Base-by-base conservation (phyloP, 2,797 vertebrate genomes). In the Gobio occitaniae region DNA sequence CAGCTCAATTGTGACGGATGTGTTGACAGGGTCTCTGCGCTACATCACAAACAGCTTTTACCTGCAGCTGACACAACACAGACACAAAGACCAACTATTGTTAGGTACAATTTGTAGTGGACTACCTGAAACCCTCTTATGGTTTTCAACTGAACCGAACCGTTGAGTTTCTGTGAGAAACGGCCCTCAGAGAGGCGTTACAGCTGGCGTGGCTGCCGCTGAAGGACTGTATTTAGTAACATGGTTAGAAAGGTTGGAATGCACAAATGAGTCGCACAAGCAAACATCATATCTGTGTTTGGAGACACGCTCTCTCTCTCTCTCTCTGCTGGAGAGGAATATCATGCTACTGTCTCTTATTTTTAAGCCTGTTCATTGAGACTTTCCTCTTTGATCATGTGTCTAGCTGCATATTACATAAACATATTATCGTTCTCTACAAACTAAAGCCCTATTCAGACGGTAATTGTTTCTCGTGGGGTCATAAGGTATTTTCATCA, bases 231-330 rank as follows among this genome's bases (percentile, higher is more conserved):
- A 78, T 80, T 83, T 86, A 83, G 86, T 50, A 74, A 65, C 76
- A 75, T 80, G 21, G 41, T 69, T 65, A 19, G 78, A 86, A 86
- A 47, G 84, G 81, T 78, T 90, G 88, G 87, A 92, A 90, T 87
- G 87, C 89, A 48, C 47, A 65, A 69, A 83, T 79, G 88, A 87
- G 78, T 86, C 86, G 7, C 61, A 84, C 79, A 84, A 16, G 5
- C 61, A 76, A 87, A 78, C 87, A 87, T 87, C 89, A 90, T 90
- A 86, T 87, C 87, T 86, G 87, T 91, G 90, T 87, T 88, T 88
- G 84, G 85, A 79, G 85, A 78, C 66, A 59, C 70, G 16, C 63
- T 61, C 61, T 47, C 84, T 78, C 80, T 69, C 61, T n/a, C 25
- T 63, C 61, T 63, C n/a, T 29, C 2, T 11, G 82, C 36, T 32